Percentiles rank a stretch among this genome's conserved stretches.
phyloP scores from a whole-genome alignment of 2,888 invertebrate species.

The Tipula confusa region DNA sequence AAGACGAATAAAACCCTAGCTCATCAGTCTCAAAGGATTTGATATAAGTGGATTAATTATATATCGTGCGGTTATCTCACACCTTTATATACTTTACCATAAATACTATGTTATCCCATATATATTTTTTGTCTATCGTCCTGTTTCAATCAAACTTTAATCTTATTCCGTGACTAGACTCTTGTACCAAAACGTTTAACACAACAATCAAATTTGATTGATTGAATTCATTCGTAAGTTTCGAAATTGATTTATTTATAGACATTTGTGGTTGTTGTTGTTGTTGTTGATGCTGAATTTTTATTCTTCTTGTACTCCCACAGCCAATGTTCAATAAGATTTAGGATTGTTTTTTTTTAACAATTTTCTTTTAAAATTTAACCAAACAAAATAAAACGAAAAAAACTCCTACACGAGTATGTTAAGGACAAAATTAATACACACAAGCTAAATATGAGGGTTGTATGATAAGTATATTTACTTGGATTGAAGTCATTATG shows the following conservation, averaged over 20 bases:
- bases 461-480: too few species aligned
- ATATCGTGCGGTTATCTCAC: neutral
- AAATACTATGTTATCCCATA: neutral
- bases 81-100: too few species aligned
- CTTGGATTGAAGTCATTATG: too few species aligned
- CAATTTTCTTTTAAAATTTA: neutral
- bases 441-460: too few species aligned
- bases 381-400: neutral
- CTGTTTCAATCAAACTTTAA: constrained; percentile 16
- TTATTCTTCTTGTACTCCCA: neutral
- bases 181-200: constrained; percentile 7
- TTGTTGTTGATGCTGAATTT: neutral
- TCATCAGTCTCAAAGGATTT: neutral
- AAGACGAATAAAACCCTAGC: too few species aligned
- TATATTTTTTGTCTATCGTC: neutral
- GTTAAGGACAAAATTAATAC: neutral
- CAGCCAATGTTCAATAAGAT: too few species aligned
- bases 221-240: neutral
- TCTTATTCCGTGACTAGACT: constrained; percentile 16
- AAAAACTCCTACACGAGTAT: neutral
- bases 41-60: neutral
- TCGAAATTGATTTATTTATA: constrained; percentile 5
- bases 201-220: constrained; percentile 20
- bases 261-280: neutral
- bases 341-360: too few species aligned